Percentiles rank a stretch among this genome's conserved stretches.
phyloP scores from a whole-genome alignment of 2,888 invertebrate genomes.

The Lacanobia oleracea region DNA sequence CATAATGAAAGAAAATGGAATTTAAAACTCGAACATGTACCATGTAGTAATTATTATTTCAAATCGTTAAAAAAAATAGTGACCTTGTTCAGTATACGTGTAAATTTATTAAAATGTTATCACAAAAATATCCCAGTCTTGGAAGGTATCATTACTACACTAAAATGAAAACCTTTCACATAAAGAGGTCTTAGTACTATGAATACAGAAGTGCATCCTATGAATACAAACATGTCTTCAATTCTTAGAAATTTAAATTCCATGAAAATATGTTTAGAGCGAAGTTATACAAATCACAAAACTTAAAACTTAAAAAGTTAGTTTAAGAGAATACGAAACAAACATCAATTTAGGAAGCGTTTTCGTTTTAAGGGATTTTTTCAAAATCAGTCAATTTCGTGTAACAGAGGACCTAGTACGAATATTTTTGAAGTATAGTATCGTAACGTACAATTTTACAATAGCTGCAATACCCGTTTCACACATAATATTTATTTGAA shows the following conservation, averaged over 20 bases:
- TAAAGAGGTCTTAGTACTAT: conserved; percentile 8
- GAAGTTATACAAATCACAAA: background rate
- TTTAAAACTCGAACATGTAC: background rate
- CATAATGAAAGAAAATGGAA: background rate
- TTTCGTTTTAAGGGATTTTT: too few relatives aligned
- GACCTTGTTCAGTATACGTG: background rate
- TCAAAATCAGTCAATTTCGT: too few relatives aligned
- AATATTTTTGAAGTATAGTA: too few relatives aligned
- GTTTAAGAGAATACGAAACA: background rate
- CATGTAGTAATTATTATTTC: background rate
- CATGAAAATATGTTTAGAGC: background rate
- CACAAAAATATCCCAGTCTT: background rate
- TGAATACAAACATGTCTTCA: conserved; percentile 23
- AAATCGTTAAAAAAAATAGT: background rate
- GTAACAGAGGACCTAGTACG: too few relatives aligned
- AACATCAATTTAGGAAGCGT: background rate
- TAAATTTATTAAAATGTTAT: conserved; percentile 2
- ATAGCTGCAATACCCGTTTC: too few relatives aligned
- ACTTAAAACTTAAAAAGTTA: background rate
- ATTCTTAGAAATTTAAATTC: conserved; percentile 8
- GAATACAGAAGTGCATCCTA: conserved; percentile 18
- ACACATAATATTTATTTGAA: too few relatives aligned
- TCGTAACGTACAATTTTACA: too few relatives aligned
- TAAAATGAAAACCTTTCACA: conserved; percentile 14
- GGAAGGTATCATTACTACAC: conserved; percentile 4